Conservation (phyloP, 2,888 invertebrate species). For the Diarsia dahlii region DNA sequence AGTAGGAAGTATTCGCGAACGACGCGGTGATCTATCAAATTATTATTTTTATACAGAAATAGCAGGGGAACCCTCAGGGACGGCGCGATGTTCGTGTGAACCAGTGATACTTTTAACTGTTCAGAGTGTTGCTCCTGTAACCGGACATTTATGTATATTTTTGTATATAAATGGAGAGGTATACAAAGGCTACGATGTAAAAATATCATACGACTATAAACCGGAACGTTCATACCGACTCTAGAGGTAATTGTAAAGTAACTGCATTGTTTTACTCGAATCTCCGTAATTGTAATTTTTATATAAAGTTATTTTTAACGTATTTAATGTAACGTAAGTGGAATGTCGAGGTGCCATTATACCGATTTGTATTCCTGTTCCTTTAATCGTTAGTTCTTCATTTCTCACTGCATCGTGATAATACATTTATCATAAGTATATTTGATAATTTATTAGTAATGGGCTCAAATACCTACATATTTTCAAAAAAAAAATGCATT, state of each 20-base stretch:
- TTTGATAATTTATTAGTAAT: constrained; percentile 69
- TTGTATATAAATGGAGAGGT: constrained; percentile 88
- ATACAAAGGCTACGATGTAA: constrained; percentile 84
- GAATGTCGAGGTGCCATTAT: constrained; percentile 90
- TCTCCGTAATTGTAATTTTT: constrained; percentile 89
- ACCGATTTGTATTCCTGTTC: constrained; percentile 85
- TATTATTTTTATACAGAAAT: constrained; percentile 84
- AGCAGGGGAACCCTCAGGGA: constrained; percentile 68
- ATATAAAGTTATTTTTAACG: constrained; percentile 86
- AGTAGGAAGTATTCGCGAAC: constrained; percentile 65
- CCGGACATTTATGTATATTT: constrained; percentile 89
- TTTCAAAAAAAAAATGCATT: constrained; percentile 78
- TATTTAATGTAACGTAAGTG: constrained; percentile 86
- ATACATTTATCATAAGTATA: constrained; percentile 65
- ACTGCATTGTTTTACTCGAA: constrained; percentile 86
- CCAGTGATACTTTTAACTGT: constrained; percentile 76
- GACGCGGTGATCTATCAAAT: constrained; percentile 76
- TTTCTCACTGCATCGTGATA: constrained; percentile 70
- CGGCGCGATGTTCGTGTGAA: constrained; percentile 68
- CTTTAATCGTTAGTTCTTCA: constrained; percentile 75
- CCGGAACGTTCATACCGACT: constrained; percentile 73
- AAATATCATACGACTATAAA: constrained; percentile 84
- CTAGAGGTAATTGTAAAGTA: constrained; percentile 78
- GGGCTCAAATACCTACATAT: constrained; percentile 78
- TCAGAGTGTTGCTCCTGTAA: constrained; percentile 74